Percentiles rank a stretch among this genome's conserved stretches.
Evolutionary conservation across 2,797 vertebrate species (phyloP).

Genomic region (Tiaroga cobitis): DNA sequence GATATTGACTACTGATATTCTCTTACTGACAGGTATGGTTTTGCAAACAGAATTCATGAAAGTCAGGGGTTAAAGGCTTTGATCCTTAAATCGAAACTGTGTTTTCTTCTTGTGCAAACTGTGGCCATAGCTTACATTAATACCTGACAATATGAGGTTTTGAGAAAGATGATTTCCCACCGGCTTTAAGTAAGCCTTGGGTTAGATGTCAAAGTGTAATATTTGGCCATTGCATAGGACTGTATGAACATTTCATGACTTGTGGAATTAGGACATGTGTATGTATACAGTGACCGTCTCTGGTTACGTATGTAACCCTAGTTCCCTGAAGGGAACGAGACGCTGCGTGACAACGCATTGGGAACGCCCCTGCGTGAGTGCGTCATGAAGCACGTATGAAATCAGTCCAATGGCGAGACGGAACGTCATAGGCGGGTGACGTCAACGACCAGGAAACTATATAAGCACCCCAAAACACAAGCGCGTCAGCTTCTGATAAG

Average conservation of each 20-base stretch:
- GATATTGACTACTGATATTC: constrained; percentile 16
- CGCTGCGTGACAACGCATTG: no score
- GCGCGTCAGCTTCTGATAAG: no score
- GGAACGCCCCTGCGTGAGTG: no score
- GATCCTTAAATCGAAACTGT: constrained; percentile 15
- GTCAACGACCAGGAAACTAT: no score
- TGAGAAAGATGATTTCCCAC: constrained; percentile 18
- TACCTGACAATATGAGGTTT: constrained; percentile 16
- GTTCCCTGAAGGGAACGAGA: no score
- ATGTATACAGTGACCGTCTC: neutral
- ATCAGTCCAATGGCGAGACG: no score
- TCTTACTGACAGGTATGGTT: neutral
- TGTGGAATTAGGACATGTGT: neutral
- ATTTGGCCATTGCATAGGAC: constrained; percentile 1
- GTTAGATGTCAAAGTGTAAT: neutral
- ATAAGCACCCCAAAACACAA: no score
- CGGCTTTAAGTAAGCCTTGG: neutral
- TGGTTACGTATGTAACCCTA: no score
- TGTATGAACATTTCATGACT: constrained; percentile 6
- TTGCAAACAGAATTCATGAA: constrained; percentile 17
- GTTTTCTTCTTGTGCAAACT: constrained; percentile 23
- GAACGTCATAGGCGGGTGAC: no score
- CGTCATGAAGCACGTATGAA: no score
- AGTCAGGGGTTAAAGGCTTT: constrained; percentile 14
- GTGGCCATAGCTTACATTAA: constrained; percentile 18